Evolutionary conservation across 2,797 vertebrate species (phyloP).

Genomic region (Thaleichthys pacificus): DNA sequence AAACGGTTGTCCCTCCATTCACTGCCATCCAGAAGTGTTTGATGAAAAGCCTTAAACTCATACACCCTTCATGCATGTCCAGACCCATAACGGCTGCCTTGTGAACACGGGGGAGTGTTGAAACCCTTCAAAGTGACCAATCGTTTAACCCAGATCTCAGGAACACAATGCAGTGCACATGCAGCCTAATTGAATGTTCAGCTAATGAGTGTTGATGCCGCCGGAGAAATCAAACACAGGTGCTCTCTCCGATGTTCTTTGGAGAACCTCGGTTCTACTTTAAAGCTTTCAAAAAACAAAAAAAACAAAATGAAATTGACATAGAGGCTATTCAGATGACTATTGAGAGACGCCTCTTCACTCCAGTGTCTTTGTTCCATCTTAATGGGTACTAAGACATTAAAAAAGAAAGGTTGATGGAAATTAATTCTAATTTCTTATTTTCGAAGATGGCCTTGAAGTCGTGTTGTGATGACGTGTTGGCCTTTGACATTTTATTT

Average conservation of each 20-base stretch:
- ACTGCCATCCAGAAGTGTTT: slow-evolving; percentile 51
- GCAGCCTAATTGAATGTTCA: slow-evolving; percentile 55
- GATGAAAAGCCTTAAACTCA: slow-evolving; percentile 48
- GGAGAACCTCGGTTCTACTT: slow-evolving; percentile 39
- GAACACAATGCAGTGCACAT: slow-evolving; percentile 39
- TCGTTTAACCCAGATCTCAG: slow-evolving; percentile 53
- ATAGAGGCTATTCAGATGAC: slow-evolving; percentile 36
- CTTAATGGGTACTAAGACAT: background rate
- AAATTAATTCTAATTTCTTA: slow-evolving; percentile 31
- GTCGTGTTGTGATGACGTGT: slow-evolving; percentile 39
- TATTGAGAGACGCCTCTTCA: slow-evolving; percentile 30
- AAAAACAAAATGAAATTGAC: background rate
- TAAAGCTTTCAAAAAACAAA: slow-evolving; percentile 46
- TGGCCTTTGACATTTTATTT: slow-evolving; percentile 22
- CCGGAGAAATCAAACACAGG: slow-evolving; percentile 58
- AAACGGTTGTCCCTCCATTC: slow-evolving; percentile 1
- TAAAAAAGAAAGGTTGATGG: background rate
- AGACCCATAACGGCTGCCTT: background rate
- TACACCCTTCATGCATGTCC: slow-evolving; percentile 21
- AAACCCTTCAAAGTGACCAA: slow-evolving; percentile 56
- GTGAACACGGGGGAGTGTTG: slow-evolving; percentile 16
- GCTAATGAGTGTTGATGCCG: slow-evolving; percentile 58
- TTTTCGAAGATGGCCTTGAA: slow-evolving; percentile 19
- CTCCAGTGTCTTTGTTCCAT: slow-evolving; percentile 35
- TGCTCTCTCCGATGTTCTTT: slow-evolving; percentile 56